These are phyloP conservation scores for Xestia xanthographa DNA, from an alignment of 2,888 invertebrate species.

Conservation along the genomic window DNA sequence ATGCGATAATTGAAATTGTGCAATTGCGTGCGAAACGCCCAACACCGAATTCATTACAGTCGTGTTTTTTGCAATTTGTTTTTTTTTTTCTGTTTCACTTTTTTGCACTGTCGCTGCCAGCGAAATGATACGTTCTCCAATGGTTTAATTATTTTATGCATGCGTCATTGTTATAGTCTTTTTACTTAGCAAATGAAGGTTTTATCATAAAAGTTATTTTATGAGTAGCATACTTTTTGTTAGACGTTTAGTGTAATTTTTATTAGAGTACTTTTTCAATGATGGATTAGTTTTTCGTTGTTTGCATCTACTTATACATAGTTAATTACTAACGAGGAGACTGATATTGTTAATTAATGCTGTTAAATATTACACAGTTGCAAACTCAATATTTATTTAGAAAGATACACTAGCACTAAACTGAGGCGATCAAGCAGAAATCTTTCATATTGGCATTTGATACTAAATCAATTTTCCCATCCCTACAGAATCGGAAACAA, in stretches of 20 bases:
- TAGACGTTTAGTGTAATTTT: slow-evolving; percentile 53
- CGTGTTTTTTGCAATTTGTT: slow-evolving; percentile 84
- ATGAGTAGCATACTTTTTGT: slow-evolving; percentile 56
- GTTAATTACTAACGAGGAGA: background rate
- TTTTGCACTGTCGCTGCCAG: slow-evolving; percentile 77
- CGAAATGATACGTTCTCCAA: slow-evolving; percentile 82
- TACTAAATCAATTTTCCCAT: slow-evolving; percentile 16
- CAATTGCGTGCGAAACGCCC: slow-evolving; percentile 90
- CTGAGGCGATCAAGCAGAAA: background rate
- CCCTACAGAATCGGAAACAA: slow-evolving; percentile 61
- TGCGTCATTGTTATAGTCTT: slow-evolving; percentile 67
- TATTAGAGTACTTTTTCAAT: slow-evolving; percentile 38
- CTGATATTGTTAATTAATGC: background rate
- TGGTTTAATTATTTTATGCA: slow-evolving; percentile 84
- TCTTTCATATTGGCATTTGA: background rate
- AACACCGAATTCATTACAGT: slow-evolving; percentile 88
- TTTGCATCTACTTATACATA: slow-evolving; percentile 8
- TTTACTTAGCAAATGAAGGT: slow-evolving; percentile 75
- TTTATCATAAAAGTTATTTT: slow-evolving; percentile 66
- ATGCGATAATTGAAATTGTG: slow-evolving; percentile 91
- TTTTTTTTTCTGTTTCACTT: slow-evolving; percentile 72
- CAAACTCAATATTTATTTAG: background rate
- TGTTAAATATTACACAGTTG: background rate
- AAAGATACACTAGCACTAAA: background rate
- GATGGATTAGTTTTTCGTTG: slow-evolving; percentile 42